Evolutionary conservation across 2,888 invertebrate genomes (phyloP).

Genomic region (Drosophila robusta): DNA sequence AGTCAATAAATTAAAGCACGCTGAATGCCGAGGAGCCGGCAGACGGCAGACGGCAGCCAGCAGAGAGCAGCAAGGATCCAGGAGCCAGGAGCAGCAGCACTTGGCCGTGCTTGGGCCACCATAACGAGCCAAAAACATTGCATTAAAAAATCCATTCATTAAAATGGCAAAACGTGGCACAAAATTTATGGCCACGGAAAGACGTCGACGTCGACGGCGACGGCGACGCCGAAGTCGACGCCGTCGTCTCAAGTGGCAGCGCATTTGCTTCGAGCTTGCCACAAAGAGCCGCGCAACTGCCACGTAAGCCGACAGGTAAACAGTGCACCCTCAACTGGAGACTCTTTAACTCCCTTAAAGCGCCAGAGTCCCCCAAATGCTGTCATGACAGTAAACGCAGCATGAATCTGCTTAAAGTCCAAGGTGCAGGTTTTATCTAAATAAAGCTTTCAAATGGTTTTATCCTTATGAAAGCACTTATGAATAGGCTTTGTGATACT

Average conservation of each 20-base stretch:
- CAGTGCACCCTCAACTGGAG: background rate
- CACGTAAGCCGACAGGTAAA: conserved; percentile 42
- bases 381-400: conserved; percentile 2
- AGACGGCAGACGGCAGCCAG: conserved; percentile 3
- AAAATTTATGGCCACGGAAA: conserved; percentile 70
- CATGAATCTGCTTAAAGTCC: background rate
- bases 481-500: too few relatives aligned
- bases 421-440: background rate
- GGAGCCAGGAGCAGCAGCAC: conserved; percentile 1
- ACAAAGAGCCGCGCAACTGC: conserved; percentile 35
- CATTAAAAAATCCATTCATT: conserved; percentile 82
- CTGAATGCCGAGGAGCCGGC: conserved; percentile 17
- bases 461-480: too few relatives aligned
- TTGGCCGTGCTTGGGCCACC: conserved; percentile 18
- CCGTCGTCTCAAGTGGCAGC: conserved; percentile 54
- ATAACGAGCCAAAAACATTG: conserved; percentile 76
- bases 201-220: conserved; percentile 18
- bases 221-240: conserved; percentile 2
- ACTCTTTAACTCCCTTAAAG: conserved; percentile 41
- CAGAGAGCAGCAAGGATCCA: background rate
- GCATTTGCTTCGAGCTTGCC: conserved; percentile 41
- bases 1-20: conserved; percentile 77
- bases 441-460: too few relatives aligned
- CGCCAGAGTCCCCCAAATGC: conserved; percentile 10
- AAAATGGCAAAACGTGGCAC: conserved; percentile 80